These are phyloP conservation scores for Gryllus longicercus DNA, from an alignment of 2,888 invertebrate species.

Conservation along the genomic window DNA sequence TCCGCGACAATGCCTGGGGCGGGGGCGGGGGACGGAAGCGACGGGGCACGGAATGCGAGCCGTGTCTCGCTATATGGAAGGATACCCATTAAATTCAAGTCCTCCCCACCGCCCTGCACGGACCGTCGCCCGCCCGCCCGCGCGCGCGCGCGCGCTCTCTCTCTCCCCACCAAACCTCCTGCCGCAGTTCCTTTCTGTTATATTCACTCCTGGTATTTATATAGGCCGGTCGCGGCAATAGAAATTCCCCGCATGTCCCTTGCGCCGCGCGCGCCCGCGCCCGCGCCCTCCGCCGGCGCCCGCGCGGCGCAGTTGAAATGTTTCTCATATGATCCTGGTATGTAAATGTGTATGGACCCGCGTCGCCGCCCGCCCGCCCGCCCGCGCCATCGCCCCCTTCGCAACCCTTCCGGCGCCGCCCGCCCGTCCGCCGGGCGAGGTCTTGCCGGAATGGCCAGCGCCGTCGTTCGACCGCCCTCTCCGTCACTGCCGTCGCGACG, in stretches of 20 bases:
- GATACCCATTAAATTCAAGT: slow-evolving; percentile 17
- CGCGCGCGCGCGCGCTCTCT: too few species aligned
- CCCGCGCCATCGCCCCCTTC: not conserved
- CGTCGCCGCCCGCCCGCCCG: not conserved
- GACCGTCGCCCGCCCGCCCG: not conserved
- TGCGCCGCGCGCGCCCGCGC: not conserved
- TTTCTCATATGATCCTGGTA: slow-evolving; percentile 17
- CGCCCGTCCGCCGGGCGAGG: not conserved
- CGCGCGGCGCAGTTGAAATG: not conserved
- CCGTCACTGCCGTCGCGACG: too few species aligned
- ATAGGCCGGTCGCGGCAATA: not conserved
- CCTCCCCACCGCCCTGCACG: not conserved
- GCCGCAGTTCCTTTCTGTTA: slow-evolving; percentile 5
- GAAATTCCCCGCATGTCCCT: slow-evolving; percentile 17
- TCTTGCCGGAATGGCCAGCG: not conserved
- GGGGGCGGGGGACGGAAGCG: not conserved
- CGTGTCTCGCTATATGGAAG: slow-evolving; percentile 1
- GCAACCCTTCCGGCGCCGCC: not conserved
- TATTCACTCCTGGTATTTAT: slow-evolving; percentile 17
- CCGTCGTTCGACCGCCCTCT: too few species aligned
- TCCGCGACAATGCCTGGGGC: too few species aligned
- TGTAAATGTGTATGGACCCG: slow-evolving; percentile 17
- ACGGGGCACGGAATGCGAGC: not conserved
- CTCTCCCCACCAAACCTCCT: not conserved
- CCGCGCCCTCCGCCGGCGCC: not conserved